Evolutionary conservation across 2,888 invertebrate genomes (phyloP), one percentile per base, ranked within the genome.

Genomic region (Globia sparganii): DNA sequence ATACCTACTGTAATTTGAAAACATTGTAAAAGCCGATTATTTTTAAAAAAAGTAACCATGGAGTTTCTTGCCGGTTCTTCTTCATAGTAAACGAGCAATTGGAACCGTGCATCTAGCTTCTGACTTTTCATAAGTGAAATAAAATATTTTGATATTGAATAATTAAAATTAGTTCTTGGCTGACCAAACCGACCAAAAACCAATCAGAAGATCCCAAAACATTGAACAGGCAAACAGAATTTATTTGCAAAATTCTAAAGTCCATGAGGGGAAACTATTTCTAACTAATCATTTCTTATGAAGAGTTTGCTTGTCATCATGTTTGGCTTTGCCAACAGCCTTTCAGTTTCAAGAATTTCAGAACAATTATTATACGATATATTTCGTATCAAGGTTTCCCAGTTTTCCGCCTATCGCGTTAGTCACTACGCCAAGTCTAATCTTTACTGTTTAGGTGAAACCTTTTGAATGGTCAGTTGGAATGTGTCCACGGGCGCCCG

Each of bases 401-500:
- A 40, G 80, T 59, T 56, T 71, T n/a, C 56, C 13, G 34, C 13
- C 21, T 67, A 79, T 61, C 25, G 53, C 67, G 49, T 68, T 77
- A 70, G 64, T 62, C 15, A 74, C 25, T 25, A 61, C 78, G 75
- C 46, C 13, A 37, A 40, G 59, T 28, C 28, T 58, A 58, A 28
- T 28, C 28, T 31, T 66, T 4, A 73, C 72, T 59, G 74, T 77
- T 86, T 70, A 77, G 67, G 73, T 77, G 53, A 58, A 72, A 78
- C 70, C 78, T 78, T 80, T 84, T 81, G 74, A 90, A 89, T 92
- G 89, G 91, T 89, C 89, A 90, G 86, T 84, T 91, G 92, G 93
- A 94, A 94, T 94, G 92, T 90, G 83, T 84, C 84, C 83, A 77
- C 85, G 84, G 77, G 81, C 84, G 78, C 58, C 18, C 40, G 81